Base-by-base conservation (phyloP, 2,113 vertebrate genomes). In the Eurypyga helias region DNA sequence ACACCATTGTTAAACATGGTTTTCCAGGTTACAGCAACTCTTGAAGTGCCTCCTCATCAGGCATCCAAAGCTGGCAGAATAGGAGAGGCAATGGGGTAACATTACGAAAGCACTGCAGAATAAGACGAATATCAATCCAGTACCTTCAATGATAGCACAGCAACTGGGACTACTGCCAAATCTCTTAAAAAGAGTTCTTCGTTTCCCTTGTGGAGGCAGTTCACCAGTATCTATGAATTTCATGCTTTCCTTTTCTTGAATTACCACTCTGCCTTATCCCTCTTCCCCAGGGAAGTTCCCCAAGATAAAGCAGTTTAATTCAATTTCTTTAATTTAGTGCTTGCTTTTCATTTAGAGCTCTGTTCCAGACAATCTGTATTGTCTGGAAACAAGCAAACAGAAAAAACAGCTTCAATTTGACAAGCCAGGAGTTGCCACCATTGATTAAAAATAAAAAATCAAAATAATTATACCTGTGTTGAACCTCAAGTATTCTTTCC, bases 1-100 rank as follows among this genome's bases (percentile, higher is more conserved):
- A 38, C n/a, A 55, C 6, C 8, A 17, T 0, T 9, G n/a, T 2
- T 7, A 49, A 38, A 34, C 3, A 4, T 3, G 5, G 5, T 2
- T 20, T 38, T 66, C 61, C 61, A 34, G 19, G 60, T 2, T 11
- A 20, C 28, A 33, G 33, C 26, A 70, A 0, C 36, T 48, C 51
- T 5, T 13, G 45, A n/a, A 64, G 73, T 7, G 38, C 10, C 33
- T 46, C 54, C 41, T 51, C 29, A 9, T 1, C 0, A 28, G 70
- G 18, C 64, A 43, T 1, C 31, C 69, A 61, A 52, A 87, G 81
- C 43, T 6, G 18, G 12, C 28, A n/a, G 34, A 75, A 31, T 2
- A 79, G n/a, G 9, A 82, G 18, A 71, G 36, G 28, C 48, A 54
- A 38, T 0, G 1, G 21, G 34, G 21, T 7, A 46, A 51, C 49